These are phyloP conservation scores for Masticophis lateralis DNA, from an alignment of 2,797 vertebrate genomes.

Conservation along the genomic window DNA sequence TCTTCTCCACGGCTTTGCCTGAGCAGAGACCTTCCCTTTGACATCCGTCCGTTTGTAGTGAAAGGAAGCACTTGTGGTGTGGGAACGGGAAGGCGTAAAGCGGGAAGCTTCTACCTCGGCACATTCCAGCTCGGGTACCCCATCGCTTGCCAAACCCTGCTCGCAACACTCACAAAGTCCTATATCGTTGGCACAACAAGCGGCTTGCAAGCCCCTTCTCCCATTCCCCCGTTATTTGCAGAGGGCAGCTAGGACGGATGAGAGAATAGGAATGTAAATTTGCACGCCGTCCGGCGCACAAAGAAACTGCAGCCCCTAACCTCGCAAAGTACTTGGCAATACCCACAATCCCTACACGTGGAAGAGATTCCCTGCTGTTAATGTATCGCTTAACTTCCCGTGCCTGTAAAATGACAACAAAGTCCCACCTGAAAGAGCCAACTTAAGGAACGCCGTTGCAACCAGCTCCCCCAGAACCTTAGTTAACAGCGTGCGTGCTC, in stretches of 20 bases:
- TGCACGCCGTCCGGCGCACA: background rate
- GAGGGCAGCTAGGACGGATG: background rate
- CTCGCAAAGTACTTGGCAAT: background rate
- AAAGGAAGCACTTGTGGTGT: background rate
- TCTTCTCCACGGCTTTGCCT: background rate
- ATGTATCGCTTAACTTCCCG: background rate
- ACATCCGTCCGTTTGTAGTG: too few relatives aligned
- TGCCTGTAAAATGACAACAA: background rate
- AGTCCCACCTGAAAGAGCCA: background rate
- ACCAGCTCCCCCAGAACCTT: background rate
- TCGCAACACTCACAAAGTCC: background rate
- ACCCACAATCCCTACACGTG: background rate
- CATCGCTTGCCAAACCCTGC: background rate
- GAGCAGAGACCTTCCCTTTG: background rate
- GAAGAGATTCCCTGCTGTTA: background rate
- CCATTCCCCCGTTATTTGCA: background rate
- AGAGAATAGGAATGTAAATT: background rate
- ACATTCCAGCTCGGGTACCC: slow-evolving; percentile 16
- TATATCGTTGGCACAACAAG: background rate
- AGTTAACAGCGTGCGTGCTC: background rate
- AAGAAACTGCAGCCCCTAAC: background rate
- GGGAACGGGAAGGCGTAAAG: background rate
- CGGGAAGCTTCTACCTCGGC: background rate
- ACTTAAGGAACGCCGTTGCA: background rate
- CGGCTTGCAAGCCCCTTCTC: background rate